Conservation (phyloP, 2,797 vertebrate species). For the Philypnodon macrostomus region DNA sequence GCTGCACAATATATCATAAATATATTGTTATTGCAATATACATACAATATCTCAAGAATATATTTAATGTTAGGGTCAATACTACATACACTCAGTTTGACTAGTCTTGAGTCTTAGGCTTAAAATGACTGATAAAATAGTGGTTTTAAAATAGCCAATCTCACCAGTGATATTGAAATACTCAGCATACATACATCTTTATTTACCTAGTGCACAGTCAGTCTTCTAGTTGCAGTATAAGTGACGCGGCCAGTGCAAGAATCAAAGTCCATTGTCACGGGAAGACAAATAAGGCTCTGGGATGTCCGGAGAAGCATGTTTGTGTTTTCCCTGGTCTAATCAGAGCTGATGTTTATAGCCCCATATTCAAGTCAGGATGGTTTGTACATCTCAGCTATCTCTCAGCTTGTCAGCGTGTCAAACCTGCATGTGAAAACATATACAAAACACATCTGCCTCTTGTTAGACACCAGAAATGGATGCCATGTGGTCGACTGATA, state of each 20-base stretch:
- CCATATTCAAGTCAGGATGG: constrained; percentile 62
- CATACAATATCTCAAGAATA: no score
- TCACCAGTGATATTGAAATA: no score
- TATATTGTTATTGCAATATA: no score
- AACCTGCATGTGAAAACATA: constrained; percentile 80
- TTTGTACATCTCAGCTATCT: constrained; percentile 75
- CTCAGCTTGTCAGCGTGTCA: constrained; percentile 74
- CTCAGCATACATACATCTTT: no score
- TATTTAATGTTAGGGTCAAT: no score
- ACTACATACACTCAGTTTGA: no score
- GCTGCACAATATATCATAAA: no score
- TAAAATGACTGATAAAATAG: no score
- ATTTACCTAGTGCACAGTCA: constrained; percentile 37
- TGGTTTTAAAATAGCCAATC: no score
- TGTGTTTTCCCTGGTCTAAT: constrained; percentile 68
- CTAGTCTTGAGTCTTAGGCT: no score
- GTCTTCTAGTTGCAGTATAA: constrained; percentile 26
- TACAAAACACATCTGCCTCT: constrained; percentile 87
- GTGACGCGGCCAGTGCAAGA: constrained; percentile 35
- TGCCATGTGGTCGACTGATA: constrained; percentile 86
- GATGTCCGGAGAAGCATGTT: constrained; percentile 54
- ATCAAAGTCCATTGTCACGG: constrained; percentile 62
- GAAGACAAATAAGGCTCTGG: constrained; percentile 55
- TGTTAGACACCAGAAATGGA: constrained; percentile 84
- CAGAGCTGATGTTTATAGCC: constrained; percentile 69